phyloP scores from a whole-genome alignment of 2,113 vertebrate genomes.

The Dipodomys stephensi region DNA sequence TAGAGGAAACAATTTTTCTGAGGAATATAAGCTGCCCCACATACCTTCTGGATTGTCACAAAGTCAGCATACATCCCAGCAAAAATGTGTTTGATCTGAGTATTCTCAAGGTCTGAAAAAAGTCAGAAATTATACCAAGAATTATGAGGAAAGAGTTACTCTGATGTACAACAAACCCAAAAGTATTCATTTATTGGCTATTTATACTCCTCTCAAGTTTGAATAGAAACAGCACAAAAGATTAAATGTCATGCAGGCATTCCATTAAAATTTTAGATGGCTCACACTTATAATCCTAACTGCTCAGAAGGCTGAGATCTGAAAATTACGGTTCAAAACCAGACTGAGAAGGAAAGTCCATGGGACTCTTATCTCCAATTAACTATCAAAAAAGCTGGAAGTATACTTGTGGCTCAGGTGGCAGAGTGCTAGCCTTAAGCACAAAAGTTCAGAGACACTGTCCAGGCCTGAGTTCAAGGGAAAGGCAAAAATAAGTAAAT shows the following conservation, averaged over 20 bases:
- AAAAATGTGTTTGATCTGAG: constrained; percentile 82
- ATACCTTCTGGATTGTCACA: constrained; percentile 65
- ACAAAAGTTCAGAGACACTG: too few species aligned
- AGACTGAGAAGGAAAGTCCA: too few species aligned
- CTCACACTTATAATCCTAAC: too few species aligned
- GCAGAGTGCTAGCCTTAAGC: too few species aligned
- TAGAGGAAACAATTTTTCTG: not conserved
- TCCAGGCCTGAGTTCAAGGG: too few species aligned
- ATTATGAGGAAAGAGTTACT: constrained; percentile 24
- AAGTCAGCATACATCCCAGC: constrained; percentile 80
- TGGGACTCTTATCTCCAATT: too few species aligned
- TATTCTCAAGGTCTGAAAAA: constrained; percentile 72
- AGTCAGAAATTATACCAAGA: constrained; percentile 35
- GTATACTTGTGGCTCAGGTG: too few species aligned
- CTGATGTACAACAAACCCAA: not conserved
- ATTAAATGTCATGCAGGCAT: not conserved
- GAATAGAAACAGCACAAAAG: not conserved
- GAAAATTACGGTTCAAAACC: too few species aligned
- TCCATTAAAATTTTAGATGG: constrained; percentile 6
- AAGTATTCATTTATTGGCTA: not conserved
- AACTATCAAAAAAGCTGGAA: too few species aligned
- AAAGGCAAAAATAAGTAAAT: too few species aligned
- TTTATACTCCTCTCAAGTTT: constrained; percentile 20
- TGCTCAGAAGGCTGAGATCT: too few species aligned
- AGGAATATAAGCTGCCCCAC: not conserved